These are phyloP conservation scores for Nestor notabilis DNA, from an alignment of 2,113 vertebrate genomes.

Conservation along the genomic window DNA sequence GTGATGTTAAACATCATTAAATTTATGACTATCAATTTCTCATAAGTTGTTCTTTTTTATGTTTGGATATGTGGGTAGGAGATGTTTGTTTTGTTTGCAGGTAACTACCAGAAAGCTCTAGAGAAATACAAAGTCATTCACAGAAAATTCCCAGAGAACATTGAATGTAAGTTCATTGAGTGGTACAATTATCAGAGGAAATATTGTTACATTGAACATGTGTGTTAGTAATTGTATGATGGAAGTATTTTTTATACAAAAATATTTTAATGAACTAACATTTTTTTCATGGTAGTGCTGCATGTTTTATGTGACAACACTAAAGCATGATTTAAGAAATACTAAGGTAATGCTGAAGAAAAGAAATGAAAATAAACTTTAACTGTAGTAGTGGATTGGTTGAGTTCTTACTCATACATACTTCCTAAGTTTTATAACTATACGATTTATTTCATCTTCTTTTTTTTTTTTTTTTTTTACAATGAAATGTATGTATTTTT, in stretches of 20 bases:
- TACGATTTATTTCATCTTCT: not conserved
- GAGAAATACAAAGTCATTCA: constrained; percentile 95
- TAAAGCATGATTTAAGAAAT: not conserved
- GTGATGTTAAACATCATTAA: not conserved
- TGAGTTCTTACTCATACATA: not conserved
- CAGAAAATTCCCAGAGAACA: constrained; percentile 92
- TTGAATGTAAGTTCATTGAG: constrained; percentile 86
- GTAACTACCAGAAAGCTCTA: constrained; percentile 95
- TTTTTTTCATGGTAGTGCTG: not conserved
- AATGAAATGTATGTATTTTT: not conserved
- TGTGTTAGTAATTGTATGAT: not conserved
- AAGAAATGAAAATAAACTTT: not conserved
- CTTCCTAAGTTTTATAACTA: not conserved
- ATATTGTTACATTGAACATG: not conserved
- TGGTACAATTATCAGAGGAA: not conserved
- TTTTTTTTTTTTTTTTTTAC: not conserved
- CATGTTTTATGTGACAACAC: not conserved
- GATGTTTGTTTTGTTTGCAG: constrained; percentile 71
- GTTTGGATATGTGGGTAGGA: not conserved
- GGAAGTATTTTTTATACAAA: not conserved
- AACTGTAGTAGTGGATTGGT: not conserved
- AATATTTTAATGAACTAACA: not conserved
- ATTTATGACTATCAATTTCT: not conserved
- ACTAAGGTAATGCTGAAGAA: not conserved
- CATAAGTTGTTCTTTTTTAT: not conserved